Conservation (phyloP, 2,797 vertebrate species). For the Telmatherina bonti region DNA sequence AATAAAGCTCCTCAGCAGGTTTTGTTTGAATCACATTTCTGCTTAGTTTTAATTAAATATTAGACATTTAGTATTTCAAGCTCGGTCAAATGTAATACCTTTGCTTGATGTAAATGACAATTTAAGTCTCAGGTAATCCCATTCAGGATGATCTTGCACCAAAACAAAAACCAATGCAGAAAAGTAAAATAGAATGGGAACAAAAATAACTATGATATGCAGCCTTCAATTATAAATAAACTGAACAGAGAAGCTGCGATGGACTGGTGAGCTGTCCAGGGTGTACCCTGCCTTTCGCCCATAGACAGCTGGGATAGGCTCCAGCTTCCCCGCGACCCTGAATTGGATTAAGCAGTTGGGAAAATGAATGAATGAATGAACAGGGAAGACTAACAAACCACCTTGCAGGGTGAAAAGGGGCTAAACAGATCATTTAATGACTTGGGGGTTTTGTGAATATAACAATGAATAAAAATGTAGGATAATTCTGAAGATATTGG, state of each 20-base stretch:
- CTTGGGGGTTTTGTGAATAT: no score
- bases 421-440: not conserved
- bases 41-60: constrained; percentile 11
- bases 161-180: constrained; percentile 1
- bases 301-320: no score
- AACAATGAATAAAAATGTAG: not conserved
- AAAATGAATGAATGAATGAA: no score
- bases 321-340: no score
- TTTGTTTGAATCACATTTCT: constrained; percentile 5
- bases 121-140: constrained; percentile 4
- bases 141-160: not conserved
- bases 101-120: not conserved
- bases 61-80: not conserved
- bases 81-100: constrained; percentile 3
- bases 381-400: not conserved
- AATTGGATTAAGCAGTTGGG: no score
- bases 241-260: no score
- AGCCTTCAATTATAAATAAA: constrained; percentile 11
- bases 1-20: constrained; percentile 6
- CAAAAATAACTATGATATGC: constrained; percentile 4
- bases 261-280: no score
- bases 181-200: constrained; percentile 2
- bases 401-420: not conserved
- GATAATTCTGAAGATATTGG: constrained; percentile 7
- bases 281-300: no score